Evolutionary conservation across 1,140 invertebrate genomes (phyloP).

Genomic region (Ceratina japonica): DNA sequence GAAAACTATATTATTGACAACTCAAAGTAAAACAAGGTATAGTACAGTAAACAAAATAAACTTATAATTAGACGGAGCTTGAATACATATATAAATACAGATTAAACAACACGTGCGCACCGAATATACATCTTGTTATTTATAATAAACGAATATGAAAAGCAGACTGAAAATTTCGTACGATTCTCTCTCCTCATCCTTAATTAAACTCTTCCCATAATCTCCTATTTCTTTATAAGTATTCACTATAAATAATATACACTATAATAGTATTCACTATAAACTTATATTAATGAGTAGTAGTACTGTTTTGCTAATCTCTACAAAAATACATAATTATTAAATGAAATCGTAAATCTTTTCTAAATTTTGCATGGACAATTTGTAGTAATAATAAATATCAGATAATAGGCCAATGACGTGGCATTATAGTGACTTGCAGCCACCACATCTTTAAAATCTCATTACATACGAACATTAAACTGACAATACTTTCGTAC

Average conservation of each 20-base stretch:
- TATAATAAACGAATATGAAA: conserved; percentile 76
- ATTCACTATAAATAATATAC: too few relatives aligned
- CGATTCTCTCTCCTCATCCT: neutral
- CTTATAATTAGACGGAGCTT: conserved; percentile 70
- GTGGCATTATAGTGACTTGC: too few relatives aligned
- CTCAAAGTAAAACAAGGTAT: conserved; percentile 62
- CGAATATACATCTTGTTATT: conserved; percentile 79
- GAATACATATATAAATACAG: conserved; percentile 70
- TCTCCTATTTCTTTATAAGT: too few relatives aligned
- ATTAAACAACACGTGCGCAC: conserved; percentile 76
- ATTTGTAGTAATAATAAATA: neutral
- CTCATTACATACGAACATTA: neutral
- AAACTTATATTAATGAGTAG: neutral
- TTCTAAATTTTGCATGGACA: too few relatives aligned
- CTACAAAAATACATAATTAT: neutral
- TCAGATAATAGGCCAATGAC: neutral
- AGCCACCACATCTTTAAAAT: neutral
- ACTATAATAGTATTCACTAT: neutral
- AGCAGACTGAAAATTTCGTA: conserved; percentile 34
- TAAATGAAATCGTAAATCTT: neutral
- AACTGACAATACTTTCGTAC: neutral
- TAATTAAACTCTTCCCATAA: too few relatives aligned
- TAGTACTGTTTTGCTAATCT: neutral
- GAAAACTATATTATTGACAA: conserved; percentile 54
- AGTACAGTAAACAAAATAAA: conserved; percentile 67